These are phyloP conservation scores for Cabera pusaria DNA, from an alignment of 2,888 invertebrate species.

Conservation along the genomic window DNA sequence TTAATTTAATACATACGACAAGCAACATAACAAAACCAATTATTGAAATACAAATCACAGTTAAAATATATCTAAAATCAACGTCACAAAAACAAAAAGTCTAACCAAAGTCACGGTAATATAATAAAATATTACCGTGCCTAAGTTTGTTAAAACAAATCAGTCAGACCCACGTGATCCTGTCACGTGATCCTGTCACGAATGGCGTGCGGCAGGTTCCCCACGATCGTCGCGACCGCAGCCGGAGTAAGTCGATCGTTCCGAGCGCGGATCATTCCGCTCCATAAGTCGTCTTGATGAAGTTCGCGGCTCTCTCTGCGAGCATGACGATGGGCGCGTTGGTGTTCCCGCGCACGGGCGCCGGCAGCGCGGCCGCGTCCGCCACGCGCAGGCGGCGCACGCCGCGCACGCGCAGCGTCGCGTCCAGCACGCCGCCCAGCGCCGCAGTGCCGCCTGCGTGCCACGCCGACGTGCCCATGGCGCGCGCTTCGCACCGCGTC, in stretches of 20 bases:
- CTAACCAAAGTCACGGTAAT: conserved; percentile 4
- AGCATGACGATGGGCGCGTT: conserved; percentile 71
- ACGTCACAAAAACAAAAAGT: neutral
- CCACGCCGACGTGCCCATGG: conserved; percentile 63
- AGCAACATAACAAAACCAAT: too few relatives aligned
- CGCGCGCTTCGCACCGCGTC: conserved; percentile 66
- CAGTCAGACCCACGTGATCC: too few relatives aligned
- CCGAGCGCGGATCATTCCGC: conserved; percentile 20
- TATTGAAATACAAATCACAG: too few relatives aligned
- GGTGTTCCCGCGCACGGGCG: conserved; percentile 61
- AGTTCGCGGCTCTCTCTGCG: conserved; percentile 63
- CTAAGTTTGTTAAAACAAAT: too few relatives aligned
- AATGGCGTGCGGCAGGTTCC: too few relatives aligned
- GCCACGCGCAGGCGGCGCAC: conserved; percentile 54
- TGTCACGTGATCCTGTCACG: too few relatives aligned
- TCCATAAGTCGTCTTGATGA: conserved; percentile 49
- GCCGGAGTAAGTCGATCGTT: conserved; percentile 15
- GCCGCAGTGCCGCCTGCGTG: conserved; percentile 67
- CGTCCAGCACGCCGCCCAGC: conserved; percentile 61
- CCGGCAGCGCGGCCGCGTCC: conserved; percentile 68
- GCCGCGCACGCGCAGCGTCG: conserved; percentile 48
- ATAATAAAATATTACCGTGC: too few relatives aligned
- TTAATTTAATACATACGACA: too few relatives aligned
- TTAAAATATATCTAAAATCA: too few relatives aligned
- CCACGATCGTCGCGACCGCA: conserved; percentile 20